Evolutionary conservation across 1,140 invertebrate genomes (phyloP).

Genomic region (Laupala kohalensis): DNA sequence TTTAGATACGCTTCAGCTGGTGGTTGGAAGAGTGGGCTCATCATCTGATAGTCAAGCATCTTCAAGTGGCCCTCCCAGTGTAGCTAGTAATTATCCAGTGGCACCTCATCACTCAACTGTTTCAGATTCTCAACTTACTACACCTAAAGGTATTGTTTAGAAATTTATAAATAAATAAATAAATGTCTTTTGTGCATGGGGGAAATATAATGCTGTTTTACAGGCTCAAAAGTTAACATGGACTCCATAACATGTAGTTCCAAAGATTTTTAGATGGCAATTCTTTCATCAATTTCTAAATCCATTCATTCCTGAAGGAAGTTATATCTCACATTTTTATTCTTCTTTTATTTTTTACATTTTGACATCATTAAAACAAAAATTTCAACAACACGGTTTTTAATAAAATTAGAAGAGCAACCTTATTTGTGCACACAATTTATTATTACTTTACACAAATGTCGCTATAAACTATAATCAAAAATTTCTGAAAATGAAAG

Average conservation of each 20-base stretch:
- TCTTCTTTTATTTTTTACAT: background rate
- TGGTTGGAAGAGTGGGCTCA: background rate
- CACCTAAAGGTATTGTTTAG: constrained; percentile 1
- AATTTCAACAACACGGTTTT: background rate
- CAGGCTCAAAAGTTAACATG: too few relatives aligned
- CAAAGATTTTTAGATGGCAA: too few relatives aligned
- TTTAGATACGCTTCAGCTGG: constrained; percentile 6
- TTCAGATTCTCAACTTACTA: background rate
- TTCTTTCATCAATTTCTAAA: too few relatives aligned
- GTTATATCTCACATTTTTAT: background rate
- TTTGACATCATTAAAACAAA: background rate
- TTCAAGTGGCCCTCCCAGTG: constrained; percentile 5
- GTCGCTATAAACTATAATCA: too few relatives aligned
- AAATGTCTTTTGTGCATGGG: too few relatives aligned
- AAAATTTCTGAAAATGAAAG: too few relatives aligned
- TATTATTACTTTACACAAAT: too few relatives aligned
- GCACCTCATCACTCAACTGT: background rate
- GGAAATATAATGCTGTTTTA: too few relatives aligned
- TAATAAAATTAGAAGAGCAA: background rate
- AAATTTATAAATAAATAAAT: too few relatives aligned
- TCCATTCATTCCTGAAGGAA: too few relatives aligned
- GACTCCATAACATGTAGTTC: too few relatives aligned
- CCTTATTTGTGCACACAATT: too few relatives aligned
- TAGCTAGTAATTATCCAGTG: background rate
- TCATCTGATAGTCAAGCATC: background rate